Base-by-base conservation (phyloP, 2,888 invertebrate species). In the Lucinisca nassula region DNA sequence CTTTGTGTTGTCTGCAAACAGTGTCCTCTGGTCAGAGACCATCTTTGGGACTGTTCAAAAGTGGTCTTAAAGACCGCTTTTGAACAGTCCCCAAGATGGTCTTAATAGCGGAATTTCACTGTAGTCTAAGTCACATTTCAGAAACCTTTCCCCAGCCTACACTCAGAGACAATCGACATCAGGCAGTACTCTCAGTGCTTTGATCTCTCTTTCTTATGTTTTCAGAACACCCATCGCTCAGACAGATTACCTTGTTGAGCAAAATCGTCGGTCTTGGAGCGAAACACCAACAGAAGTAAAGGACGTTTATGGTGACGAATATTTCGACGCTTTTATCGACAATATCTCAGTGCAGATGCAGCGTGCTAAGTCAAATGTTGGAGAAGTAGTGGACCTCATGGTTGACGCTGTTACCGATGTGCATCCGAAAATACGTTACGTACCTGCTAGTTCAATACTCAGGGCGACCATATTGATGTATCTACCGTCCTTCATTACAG, bases 241-340 rank as follows among this genome's bases (percentile, higher is more conserved):
- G 40, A 91, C 91, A 21, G 89, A 92, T 37, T 88, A 91, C 37
- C 89, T 95, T 51, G 93, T 93, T 21, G 89, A 92, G 58, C 92
- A 91, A 55, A 94, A 93, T 86, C 87, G 93, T 73, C 93, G 93
- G 86, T 94, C 94, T 0, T 95, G 95, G 95, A 93, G 93, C 61
- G 94, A 95, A 82, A 94, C 95, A 0, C 95, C 95, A 24, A 92
- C 93, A n/a, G 95, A 94, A 49, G 92, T 95, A 24, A 93, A 94
- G 79, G 92, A 93, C 4, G 95, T 93, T 24, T 95, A 95, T 61
- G 95, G 95, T 8, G 95, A 95, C 55, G 94, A 94, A 84, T 95
- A 95, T 85, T 95, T 95, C 74, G 93, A 94, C 70, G 93, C 93
- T 4, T 95, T 95, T 84, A 84, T 94, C 30, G 84, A 92, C 72